Evolutionary conservation across 2,113 vertebrate genomes (phyloP).

Genomic region (Nycticryphes semicollaris): DNA sequence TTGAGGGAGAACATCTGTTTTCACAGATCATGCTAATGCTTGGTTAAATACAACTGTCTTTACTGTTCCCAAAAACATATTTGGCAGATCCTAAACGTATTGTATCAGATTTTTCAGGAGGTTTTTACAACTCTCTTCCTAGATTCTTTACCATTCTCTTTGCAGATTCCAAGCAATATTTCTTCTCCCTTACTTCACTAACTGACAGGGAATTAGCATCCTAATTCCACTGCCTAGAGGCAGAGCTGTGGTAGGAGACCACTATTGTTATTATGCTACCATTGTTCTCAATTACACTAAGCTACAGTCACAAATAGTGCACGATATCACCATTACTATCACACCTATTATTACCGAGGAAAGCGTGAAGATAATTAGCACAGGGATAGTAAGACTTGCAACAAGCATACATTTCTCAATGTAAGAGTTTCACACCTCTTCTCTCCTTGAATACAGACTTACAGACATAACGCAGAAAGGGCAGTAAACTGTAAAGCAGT

Average conservation of each 20-base stretch:
- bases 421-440: not conserved
- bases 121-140: not conserved
- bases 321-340: not conserved
- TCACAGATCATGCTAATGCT: conserved; percentile 23
- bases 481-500: no score
- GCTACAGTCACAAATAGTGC: not conserved
- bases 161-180: not conserved
- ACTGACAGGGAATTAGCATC: conserved; percentile 1
- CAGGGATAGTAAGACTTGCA: not conserved
- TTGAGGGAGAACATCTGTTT: conserved; percentile 67
- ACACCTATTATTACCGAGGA: not conserved
- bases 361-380: not conserved
- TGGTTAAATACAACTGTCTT: conserved; percentile 1
- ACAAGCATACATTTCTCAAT: not conserved
- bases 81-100: not conserved
- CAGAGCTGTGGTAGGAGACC: not conserved
- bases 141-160: not conserved
- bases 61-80: conserved; percentile 13
- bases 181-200: not conserved
- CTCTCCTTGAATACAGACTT: not conserved
- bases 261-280: not conserved
- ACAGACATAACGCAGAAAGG: not conserved
- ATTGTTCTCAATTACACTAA: conserved; percentile 25
- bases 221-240: not conserved
- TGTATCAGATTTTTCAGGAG: not conserved